Evolutionary conservation across 2,888 invertebrate genomes (phyloP).

Genomic region (Notocelia uddmanniana): DNA sequence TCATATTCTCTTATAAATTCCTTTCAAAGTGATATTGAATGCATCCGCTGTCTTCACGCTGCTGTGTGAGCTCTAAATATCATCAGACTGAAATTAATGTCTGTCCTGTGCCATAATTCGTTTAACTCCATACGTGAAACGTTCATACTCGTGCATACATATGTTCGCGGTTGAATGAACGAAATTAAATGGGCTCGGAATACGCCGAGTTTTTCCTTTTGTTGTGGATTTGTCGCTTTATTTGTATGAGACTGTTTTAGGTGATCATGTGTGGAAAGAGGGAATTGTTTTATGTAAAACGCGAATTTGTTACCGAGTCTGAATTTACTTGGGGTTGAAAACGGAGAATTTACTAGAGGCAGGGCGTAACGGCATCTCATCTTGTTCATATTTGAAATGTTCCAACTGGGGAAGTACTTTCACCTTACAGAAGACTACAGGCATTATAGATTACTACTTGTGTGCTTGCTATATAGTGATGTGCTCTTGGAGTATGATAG

Average conservation of each 20-base stretch:
- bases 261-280: not conserved
- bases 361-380: too few species aligned
- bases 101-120: conserved; percentile 18
- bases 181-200: conserved; percentile 9
- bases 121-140: conserved; percentile 6
- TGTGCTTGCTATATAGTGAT: too few species aligned
- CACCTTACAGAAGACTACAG: too few species aligned
- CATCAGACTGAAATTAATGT: conserved; percentile 37
- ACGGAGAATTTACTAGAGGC: too few species aligned
- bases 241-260: not conserved
- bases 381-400: too few species aligned
- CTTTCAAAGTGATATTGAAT: not conserved
- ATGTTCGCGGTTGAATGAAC: conserved; percentile 6
- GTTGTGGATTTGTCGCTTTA: conserved; percentile 9
- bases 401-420: too few species aligned
- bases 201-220: conserved; percentile 4
- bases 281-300: not conserved
- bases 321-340: not conserved
- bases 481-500: too few species aligned
- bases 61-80: conserved; percentile 18
- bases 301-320: not conserved
- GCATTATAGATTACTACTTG: too few species aligned
- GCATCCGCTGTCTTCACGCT: not conserved
- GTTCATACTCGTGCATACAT: not conserved
- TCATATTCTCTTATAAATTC: too few species aligned